phyloP scores from a whole-genome alignment of 1,140 invertebrate genomes.

The Alviniconcha marisindica region DNA sequence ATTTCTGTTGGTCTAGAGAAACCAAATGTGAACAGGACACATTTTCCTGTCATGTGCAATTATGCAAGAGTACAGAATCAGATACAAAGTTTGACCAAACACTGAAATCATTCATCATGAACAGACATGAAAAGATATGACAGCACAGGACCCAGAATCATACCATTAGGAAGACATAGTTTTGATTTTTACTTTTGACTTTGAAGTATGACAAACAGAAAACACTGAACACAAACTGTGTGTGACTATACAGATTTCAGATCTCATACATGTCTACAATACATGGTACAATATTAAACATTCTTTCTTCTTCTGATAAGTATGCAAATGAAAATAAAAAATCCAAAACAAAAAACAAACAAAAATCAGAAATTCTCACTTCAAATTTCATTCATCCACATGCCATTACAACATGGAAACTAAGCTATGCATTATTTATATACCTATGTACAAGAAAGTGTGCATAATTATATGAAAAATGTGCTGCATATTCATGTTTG shows the following conservation, averaged over 20 bases:
- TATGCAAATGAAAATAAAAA: no score
- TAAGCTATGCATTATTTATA: background rate
- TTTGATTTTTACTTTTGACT: slow-evolving; percentile 16
- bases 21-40: background rate
- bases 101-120: background rate
- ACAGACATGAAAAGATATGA: background rate
- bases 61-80: no score
- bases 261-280: background rate
- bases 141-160: background rate
- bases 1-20: background rate
- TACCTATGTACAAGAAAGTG: background rate
- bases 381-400: no score
- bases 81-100: background rate
- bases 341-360: no score
- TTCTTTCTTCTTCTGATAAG: background rate
- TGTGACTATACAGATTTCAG: background rate
- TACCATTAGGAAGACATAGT: slow-evolving; percentile 10
- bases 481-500: background rate
- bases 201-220: slow-evolving; percentile 1
- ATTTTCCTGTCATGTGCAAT: background rate
- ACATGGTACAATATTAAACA: background rate
- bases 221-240: slow-evolving; percentile 21
- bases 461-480: slow-evolving; percentile 1
- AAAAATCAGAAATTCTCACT: no score
- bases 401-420: no score